Percentiles rank a stretch among this genome's conserved stretches.
Conservation (phyloP, 2,797 vertebrate species). For the Cossypha dichroa region DNA sequence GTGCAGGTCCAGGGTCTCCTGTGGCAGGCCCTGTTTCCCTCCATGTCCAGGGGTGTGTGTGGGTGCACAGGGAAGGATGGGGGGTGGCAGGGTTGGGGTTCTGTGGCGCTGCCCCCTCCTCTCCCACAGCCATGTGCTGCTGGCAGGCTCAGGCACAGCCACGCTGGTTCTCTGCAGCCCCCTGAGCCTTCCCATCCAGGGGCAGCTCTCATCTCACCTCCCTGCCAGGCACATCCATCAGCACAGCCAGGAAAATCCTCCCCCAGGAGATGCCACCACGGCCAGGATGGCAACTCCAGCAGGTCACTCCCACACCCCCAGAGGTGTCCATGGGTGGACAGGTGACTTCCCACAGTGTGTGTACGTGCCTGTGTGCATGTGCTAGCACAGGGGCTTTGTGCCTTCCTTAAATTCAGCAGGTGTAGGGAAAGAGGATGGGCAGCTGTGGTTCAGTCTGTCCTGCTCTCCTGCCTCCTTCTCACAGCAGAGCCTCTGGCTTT, state of each 20-base stretch:
- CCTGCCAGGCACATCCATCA: background rate
- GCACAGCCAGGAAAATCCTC: background rate
- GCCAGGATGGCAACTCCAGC: accelerated
- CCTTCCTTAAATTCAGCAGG: background rate
- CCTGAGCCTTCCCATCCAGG: background rate
- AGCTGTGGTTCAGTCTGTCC: background rate
- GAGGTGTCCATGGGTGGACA: accelerated
- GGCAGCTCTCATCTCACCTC: background rate
- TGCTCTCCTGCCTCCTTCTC: background rate
- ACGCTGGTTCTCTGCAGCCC: accelerated
- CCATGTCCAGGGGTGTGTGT: background rate
- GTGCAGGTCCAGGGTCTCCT: too few species aligned
- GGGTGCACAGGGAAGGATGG: accelerated
- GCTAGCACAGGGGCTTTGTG: background rate
- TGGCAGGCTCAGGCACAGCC: background rate
- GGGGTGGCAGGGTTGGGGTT: background rate
- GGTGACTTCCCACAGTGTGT: background rate
- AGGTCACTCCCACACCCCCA: accelerated
- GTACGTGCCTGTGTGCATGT: background rate
- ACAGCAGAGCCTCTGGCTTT: background rate
- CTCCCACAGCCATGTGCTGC: background rate
- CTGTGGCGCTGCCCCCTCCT: background rate
- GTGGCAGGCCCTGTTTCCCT: background rate
- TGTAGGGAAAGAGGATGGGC: background rate
- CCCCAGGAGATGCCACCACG: accelerated